Evolutionary conservation across 2,888 invertebrate species (phyloP), one percentile per base, ranked within the genome.

Genomic region (Drosophila paranaensis): DNA sequence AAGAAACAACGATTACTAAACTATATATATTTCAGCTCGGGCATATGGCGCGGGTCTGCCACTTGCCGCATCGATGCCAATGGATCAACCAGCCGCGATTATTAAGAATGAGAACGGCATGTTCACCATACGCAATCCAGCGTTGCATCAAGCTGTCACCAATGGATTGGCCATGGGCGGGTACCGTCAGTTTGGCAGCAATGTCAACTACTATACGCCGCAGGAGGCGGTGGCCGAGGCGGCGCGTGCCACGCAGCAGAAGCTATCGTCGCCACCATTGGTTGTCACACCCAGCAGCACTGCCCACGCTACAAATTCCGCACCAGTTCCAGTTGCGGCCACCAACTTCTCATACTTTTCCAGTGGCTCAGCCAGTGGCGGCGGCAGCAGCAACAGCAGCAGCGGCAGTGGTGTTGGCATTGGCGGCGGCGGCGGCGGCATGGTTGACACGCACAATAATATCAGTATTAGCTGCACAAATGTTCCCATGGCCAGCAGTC

Each of bases 101-200:
- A 95, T 95, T 81, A 95, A 95, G 81, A 95, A 95, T 76, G 95
- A 95, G 71, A 95, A 95, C 85, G 96, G 96, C 11, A 97, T 97
- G 96, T 97, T 96, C 69, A 97, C 97, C 0, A 97, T 97, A 56
- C 93, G 97, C 13, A 97, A 96, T 92, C 97, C 97, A 0, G 93
- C 93, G 11, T 64, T 93, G 56, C 93, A 93, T 72, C 92, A 92
- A 58, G 92, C 92, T 9, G 92, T 92, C 0, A 92, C 93, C 10
- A 92, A 91, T 71, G 91, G 92, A 3, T 72, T 92, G 56, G 86
- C 91, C 10, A 86, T 91, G 65, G 88, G 90, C 40, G 91, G 90
- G 14, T 92, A 92, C 74, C 90, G 91, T 11, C 92, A 91, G 68
- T 92, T 92, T 71, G 88, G 89, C 58, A 88, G 90, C 60, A 92